These are phyloP conservation scores for Steromphala cineraria DNA, from an alignment of 2,888 invertebrate genomes.

Conservation along the genomic window DNA sequence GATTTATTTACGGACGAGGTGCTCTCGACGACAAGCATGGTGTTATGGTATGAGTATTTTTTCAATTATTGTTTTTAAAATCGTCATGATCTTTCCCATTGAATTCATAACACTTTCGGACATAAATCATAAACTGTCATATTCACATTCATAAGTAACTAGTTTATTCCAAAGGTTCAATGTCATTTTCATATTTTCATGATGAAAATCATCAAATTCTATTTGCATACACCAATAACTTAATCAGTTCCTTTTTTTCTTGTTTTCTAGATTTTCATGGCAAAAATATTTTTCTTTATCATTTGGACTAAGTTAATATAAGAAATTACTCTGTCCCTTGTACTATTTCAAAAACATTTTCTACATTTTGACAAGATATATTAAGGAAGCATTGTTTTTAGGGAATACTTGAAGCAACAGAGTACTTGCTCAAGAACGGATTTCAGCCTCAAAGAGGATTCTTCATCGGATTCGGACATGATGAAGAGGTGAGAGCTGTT, in stretches of 20 bases:
- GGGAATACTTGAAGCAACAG: constrained; percentile 77
- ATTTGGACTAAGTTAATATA: too few relatives aligned
- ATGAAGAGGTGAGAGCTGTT: constrained; percentile 76
- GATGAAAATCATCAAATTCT: too few relatives aligned
- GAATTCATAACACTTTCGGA: not conserved
- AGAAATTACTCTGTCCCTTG: too few relatives aligned
- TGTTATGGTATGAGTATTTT: constrained; percentile 74
- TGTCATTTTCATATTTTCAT: not conserved
- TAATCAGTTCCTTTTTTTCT: too few relatives aligned
- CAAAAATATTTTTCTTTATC: too few relatives aligned
- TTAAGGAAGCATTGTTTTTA: constrained; percentile 46
- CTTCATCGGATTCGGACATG: constrained; percentile 78
- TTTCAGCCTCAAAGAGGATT: constrained; percentile 75
- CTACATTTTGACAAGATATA: too few relatives aligned
- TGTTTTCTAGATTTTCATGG: too few relatives aligned
- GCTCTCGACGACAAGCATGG: constrained; percentile 77
- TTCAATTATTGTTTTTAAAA: not conserved
- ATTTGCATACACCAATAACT: too few relatives aligned
- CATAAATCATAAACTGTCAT: too few relatives aligned
- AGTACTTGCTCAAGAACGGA: constrained; percentile 73
- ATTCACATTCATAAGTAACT: too few relatives aligned
- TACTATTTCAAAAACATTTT: too few relatives aligned
- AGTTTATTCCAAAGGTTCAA: too few relatives aligned
- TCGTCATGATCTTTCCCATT: not conserved
- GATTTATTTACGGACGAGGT: constrained; percentile 77